phyloP scores from a whole-genome alignment of 1,140 invertebrate genomes.

The Phocides pigmalion region DNA sequence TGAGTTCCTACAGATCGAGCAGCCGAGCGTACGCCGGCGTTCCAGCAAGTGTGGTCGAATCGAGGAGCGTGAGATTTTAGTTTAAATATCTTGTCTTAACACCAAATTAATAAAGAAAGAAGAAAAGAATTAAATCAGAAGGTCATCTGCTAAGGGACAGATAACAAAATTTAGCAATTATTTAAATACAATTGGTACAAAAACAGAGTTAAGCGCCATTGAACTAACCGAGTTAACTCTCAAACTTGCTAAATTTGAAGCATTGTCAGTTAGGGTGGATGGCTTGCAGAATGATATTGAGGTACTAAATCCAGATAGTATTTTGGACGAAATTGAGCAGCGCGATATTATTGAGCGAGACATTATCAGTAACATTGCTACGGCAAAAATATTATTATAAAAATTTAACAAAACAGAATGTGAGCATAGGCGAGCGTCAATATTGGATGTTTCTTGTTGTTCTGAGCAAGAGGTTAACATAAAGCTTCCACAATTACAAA shows the following conservation, averaged over 20 bases:
- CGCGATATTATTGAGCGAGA: conserved; percentile 39
- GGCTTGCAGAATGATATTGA: conserved; percentile 43
- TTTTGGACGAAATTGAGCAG: conserved; percentile 39
- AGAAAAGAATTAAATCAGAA: too few relatives aligned
- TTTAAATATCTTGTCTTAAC: too few relatives aligned
- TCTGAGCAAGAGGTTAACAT: not conserved
- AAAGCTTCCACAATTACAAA: conserved; percentile 45
- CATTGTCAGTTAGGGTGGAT: conserved; percentile 43
- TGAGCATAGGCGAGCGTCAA: too few relatives aligned
- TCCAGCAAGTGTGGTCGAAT: too few relatives aligned
- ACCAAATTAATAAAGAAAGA: too few relatives aligned
- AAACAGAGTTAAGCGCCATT: conserved; percentile 34
- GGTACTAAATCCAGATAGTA: conserved; percentile 31
- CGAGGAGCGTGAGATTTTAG: too few relatives aligned
- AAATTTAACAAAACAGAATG: too few relatives aligned
- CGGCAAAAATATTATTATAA: conserved; percentile 38
- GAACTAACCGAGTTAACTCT: conserved; percentile 43
- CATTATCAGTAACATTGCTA: conserved; percentile 42
- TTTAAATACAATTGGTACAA: conserved; percentile 19
- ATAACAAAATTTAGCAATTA: too few relatives aligned
- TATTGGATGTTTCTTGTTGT: too few relatives aligned
- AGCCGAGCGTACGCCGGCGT: too few relatives aligned
- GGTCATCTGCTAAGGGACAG: too few relatives aligned
- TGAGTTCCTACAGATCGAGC: too few relatives aligned
- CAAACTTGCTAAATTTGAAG: conserved; percentile 45